Percentiles rank a stretch among this genome's conserved stretches.
These are phyloP conservation scores for Campoletis sonorensis DNA, from an alignment of 1,140 invertebrate genomes.

Conservation along the genomic window DNA sequence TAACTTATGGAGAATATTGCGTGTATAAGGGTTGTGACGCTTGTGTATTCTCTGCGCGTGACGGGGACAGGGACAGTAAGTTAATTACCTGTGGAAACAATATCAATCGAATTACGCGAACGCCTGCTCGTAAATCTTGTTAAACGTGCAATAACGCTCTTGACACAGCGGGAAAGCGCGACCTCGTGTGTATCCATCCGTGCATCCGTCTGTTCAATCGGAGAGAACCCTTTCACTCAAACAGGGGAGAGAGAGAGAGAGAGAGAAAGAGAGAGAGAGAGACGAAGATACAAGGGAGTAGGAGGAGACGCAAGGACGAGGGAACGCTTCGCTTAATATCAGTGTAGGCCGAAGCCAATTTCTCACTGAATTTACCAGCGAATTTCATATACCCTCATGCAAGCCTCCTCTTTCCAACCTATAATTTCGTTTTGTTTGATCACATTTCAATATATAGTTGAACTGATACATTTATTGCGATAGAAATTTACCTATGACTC, in stretches of 20 bases:
- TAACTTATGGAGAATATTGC: background rate
- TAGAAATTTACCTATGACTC: background rate
- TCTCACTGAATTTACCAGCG: slow-evolving; percentile 31
- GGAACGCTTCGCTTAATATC: slow-evolving; percentile 28
- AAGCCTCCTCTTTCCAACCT: background rate
- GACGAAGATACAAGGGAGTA: background rate
- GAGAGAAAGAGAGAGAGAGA: background rate
- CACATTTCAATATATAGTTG: background rate
- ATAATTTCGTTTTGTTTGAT: slow-evolving; percentile 5
- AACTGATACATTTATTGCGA: background rate
- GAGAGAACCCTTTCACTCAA: slow-evolving; percentile 8
- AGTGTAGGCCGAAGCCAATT: slow-evolving; percentile 27
- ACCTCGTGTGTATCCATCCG: slow-evolving; percentile 38
- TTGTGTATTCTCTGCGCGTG: slow-evolving; percentile 11
- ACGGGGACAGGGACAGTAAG: slow-evolving; percentile 33
- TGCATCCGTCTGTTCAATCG: slow-evolving; percentile 12
- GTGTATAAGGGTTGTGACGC: background rate
- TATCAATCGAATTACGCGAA: slow-evolving; percentile 62
- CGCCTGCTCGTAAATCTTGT: slow-evolving; percentile 57
- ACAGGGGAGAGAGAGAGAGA: background rate
- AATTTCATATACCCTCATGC: slow-evolving; percentile 26
- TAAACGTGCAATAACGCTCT: slow-evolving; percentile 53
- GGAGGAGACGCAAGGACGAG: background rate
- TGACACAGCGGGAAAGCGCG: slow-evolving; percentile 34
- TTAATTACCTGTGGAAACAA: slow-evolving; percentile 64